Evolutionary conservation across 2,888 invertebrate genomes (phyloP).

Genomic region (Zhuqinia jingwanae): DNA sequence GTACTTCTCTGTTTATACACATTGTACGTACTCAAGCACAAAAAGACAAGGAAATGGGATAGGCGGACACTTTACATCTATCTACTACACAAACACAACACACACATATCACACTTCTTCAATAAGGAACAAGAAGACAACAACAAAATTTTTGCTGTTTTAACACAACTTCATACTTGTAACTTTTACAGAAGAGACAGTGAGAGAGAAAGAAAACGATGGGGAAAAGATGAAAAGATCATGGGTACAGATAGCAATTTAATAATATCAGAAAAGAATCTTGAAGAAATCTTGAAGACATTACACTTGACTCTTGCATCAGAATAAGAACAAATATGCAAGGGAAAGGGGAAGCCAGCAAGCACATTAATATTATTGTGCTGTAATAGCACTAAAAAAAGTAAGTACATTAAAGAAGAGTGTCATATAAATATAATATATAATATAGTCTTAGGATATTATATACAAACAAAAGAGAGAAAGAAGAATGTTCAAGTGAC

Average conservation of each 20-base stretch:
- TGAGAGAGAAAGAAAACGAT: background rate
- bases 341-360: background rate
- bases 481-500: background rate
- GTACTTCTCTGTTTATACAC: too few species aligned
- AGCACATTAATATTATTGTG: background rate
- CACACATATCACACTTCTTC: slow-evolving; percentile 9
- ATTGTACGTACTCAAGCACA: too few species aligned
- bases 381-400: background rate
- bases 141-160: slow-evolving; percentile 32
- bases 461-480: background rate
- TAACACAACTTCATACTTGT: background rate
- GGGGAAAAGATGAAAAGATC: slow-evolving; percentile 15
- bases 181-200: too few species aligned
- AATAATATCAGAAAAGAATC: slow-evolving; percentile 28
- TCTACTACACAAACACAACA: slow-evolving; percentile 17
- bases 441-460: background rate
- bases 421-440: too few species aligned
- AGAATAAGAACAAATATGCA: too few species aligned
- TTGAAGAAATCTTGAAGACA: slow-evolving; percentile 11
- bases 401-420: slow-evolving; percentile 48
- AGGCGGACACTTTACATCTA: background rate
- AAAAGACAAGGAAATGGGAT: slow-evolving; percentile 55
- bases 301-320: slow-evolving; percentile 25
- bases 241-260: slow-evolving; percentile 42
- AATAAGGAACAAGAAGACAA: slow-evolving; percentile 14